Evolutionary conservation across 2,797 vertebrate genomes (phyloP).

Genomic region (Pachyuromys duprasi): DNA sequence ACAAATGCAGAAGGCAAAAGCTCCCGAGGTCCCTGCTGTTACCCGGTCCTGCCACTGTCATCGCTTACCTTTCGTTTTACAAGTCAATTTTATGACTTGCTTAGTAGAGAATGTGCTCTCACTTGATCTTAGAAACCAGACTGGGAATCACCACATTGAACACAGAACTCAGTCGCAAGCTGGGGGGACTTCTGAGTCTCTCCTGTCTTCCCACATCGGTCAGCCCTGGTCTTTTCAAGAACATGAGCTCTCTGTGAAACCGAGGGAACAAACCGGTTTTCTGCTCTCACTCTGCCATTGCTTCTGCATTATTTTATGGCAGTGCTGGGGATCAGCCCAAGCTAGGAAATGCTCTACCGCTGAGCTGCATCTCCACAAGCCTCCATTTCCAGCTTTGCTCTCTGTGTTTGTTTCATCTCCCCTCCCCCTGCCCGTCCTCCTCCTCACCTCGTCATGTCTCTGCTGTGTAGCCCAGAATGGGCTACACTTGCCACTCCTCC

Average conservation of each 20-base stretch:
- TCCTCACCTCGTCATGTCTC: background rate
- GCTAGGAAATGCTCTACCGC: background rate
- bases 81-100: slow-evolving; percentile 24
- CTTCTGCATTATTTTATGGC: too few relatives aligned
- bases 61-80: slow-evolving; percentile 34
- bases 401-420: background rate
- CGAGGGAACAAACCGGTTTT: slow-evolving; percentile 19
- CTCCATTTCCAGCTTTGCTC: background rate
- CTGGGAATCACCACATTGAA: background rate
- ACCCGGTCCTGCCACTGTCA: background rate
- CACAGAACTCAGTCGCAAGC: background rate
- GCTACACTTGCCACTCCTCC: background rate
- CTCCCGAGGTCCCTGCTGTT: background rate
- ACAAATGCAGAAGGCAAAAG: background rate
- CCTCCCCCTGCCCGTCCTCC: too few relatives aligned
- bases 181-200: background rate
- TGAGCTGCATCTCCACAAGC: background rate
- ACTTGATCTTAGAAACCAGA: background rate
- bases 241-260: background rate
- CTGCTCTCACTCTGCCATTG: background rate
- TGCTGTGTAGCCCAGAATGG: background rate
- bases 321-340: background rate
- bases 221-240: background rate
- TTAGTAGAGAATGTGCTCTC: slow-evolving; percentile 1
- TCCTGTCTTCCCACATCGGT: background rate